Evolutionary conservation across 2,888 invertebrate species (phyloP), one percentile per base, ranked within the genome.

Genomic region (Ophion ventricosus): DNA sequence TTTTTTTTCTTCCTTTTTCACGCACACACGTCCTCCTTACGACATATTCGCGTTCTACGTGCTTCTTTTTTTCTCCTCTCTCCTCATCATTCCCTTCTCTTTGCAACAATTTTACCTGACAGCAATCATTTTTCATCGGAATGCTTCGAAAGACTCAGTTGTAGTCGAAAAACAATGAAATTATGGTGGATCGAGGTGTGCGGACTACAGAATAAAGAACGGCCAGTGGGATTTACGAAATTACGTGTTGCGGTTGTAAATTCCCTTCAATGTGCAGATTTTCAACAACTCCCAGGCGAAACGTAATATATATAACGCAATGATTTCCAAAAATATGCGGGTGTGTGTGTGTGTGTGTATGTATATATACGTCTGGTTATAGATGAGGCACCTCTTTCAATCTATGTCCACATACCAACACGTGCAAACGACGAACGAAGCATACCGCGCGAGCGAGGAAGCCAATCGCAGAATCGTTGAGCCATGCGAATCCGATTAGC

Each of bases 401-500:
- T 57, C 61, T 43, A 20, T 35, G 57, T 20, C 11, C 43, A 49
- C 35, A 63, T 49, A 54, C 26, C 29, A 8, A 5, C 49, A 40
- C 17, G 35, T 49, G 61, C 17, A 73, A 25, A 29, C 63, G 66
- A 35, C 69, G 69, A 78, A 78, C 56, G 66, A 70, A 78, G 69
- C 74, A 25, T 40, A n/a, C n/a, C 11, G 23, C 5, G 23, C 20
- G 57, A 57, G 57, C 43, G 56, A 35, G 82, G 35, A 72, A 72
- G 72, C 74, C 84, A 54, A 75, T 79, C 79, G 54, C 54, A 5
- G 69, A 79, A 25, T 72, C 79, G 75, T 66, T 72, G 78, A 79
- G 29, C 81, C 82, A 79, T 75, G 66, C 59, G 59, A 79, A 84
- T 84, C 75, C 74, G 69, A 79, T 82, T 82, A 79, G 57, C n/a